Base-by-base conservation (phyloP, 2,113 vertebrate species). In the Neolamprologus variostigma region DNA sequence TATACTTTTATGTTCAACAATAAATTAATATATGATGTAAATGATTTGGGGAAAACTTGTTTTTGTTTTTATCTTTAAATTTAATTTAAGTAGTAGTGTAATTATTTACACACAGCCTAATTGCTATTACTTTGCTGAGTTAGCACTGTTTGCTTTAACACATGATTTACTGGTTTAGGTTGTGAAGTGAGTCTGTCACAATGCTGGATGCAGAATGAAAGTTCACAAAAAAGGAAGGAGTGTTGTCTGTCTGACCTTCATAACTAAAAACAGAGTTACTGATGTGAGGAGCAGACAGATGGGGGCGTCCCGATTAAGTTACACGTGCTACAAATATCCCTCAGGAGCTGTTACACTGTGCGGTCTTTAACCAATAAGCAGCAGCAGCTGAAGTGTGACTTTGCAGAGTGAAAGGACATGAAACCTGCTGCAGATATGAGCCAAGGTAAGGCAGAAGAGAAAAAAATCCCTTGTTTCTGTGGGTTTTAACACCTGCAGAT, bases 291-390 rank as follows among this genome's bases (percentile, higher is more conserved):
- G 21, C 9, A 28, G 78, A 86, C 80, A 54, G 51, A 88, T 12
- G 85, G 79, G 88, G 81, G 68, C 14, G 61, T 80, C 23, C 47
- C 6, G n/a, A 81, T 95, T 90, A 8, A 53, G 76, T 94, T 92
- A 89, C 93, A 93, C 19, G 6, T 17, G 80, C 95, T 86, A 87
- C 89, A 95, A 94, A 94, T 94, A 92, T 68, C 66, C 14, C 21
- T 12, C 37, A 19, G 4, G 54, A 45, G 31, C 73, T 9, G 9
- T 35, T 12, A 5, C 55, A 10, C 33, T 37, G 42, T 66, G 31
- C 6, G 4, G 26, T 11, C 17, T n/a, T 81, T 11, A 31, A 40
- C 7, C 66, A 63, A 9, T 33, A 26, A 85, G 54, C 17, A 11
- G 68, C 26, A 9, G 81, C 45, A 82, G 47, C 57, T 55, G n/a